Conservation (phyloP, 1,140 invertebrate genomes). For the Drosophila eugracilis region DNA sequence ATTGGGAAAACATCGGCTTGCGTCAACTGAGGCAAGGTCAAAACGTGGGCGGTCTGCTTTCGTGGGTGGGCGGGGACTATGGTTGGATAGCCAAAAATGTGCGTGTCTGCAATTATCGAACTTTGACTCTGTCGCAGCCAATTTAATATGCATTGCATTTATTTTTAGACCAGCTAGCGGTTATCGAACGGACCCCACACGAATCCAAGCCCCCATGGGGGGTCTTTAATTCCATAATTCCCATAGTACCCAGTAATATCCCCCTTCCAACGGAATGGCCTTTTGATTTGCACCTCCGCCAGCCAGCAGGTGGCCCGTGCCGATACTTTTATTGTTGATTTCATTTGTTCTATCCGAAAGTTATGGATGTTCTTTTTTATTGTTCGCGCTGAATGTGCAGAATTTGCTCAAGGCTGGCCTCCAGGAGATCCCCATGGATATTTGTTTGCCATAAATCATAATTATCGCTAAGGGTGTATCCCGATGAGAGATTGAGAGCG, state of each 20-base stretch:
- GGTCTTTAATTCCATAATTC: conserved; percentile 39
- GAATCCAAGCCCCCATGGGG: conserved; percentile 7
- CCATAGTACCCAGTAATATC: conserved; percentile 5
- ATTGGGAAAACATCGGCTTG: conserved; percentile 9
- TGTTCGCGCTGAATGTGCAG: background rate
- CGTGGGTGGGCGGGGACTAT: background rate
- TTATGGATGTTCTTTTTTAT: conserved; percentile 13
- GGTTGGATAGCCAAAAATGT: conserved; percentile 19
- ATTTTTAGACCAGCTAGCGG: conserved; percentile 17
- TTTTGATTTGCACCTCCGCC: conserved; percentile 50
- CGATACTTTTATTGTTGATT: conserved; percentile 30
- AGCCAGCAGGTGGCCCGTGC: conserved; percentile 51
- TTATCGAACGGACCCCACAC: conserved; percentile 47
- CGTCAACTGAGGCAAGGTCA: conserved; percentile 33
- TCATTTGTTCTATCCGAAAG: conserved; percentile 9
- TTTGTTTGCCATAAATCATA: conserved; percentile 23
- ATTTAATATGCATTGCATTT: conserved; percentile 42
- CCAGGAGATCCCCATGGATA: conserved; percentile 16
- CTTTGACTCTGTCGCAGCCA: conserved; percentile 46
- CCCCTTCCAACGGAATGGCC: conserved; percentile 24
- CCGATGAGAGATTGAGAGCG: conserved; percentile 21
- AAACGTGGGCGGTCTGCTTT: conserved; percentile 4
- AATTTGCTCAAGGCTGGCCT: conserved; percentile 10
- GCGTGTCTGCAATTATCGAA: conserved; percentile 49
- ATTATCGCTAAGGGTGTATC: conserved; percentile 5